Evolutionary conservation across 2,797 vertebrate species (phyloP).

Genomic region (Ceryle rudis): DNA sequence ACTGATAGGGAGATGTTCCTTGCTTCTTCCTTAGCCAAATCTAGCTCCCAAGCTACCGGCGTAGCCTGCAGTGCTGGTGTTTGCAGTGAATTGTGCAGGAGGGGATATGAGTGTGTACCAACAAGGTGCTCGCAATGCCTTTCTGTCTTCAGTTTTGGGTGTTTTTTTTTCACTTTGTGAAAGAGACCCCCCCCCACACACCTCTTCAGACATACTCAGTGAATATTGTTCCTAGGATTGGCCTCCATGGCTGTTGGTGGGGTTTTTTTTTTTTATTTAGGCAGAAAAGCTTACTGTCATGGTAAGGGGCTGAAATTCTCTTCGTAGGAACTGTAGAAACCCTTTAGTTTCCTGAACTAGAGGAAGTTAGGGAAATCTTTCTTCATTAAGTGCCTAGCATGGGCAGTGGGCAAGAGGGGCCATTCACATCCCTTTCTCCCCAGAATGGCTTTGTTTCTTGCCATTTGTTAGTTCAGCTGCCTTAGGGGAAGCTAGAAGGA

Average conservation of each 20-base stretch:
- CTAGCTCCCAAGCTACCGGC: neutral
- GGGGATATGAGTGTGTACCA: neutral
- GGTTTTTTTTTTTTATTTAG: neutral
- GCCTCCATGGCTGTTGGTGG: neutral
- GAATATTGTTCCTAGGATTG: neutral
- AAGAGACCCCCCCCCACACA: neutral
- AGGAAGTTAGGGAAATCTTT: neutral
- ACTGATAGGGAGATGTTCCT: neutral
- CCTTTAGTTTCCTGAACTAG: neutral
- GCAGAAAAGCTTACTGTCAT: neutral
- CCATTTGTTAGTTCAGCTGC: neutral
- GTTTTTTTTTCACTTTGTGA: neutral
- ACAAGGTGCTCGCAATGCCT: neutral
- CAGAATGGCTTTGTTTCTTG: conserved; percentile 8
- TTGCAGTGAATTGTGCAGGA: neutral
- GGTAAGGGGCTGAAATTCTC: neutral
- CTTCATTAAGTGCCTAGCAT: neutral
- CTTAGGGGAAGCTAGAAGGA: conserved; percentile 2
- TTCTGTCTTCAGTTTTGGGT: neutral
- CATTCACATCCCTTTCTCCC: neutral
- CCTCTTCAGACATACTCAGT: neutral
- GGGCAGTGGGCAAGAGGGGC: neutral
- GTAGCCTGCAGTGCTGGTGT: neutral
- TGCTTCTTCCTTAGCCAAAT: neutral
- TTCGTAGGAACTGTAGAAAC: neutral